Evolutionary conservation across 2,888 invertebrate genomes (phyloP), one percentile per base, ranked within the genome.

Genomic region (Nysson spinosus): DNA sequence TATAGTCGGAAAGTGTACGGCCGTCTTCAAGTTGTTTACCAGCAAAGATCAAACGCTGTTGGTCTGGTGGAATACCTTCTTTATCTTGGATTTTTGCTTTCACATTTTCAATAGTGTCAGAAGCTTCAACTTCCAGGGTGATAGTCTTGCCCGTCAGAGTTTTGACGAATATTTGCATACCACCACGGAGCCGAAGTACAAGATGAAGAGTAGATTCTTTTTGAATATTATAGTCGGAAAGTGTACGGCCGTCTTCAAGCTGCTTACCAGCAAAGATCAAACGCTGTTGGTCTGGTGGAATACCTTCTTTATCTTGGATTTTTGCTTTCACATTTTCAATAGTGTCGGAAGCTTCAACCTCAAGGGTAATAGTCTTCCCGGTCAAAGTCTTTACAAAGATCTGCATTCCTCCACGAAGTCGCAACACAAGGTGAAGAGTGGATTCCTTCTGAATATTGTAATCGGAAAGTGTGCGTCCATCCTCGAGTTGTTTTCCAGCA

Each of bases 261-360:
- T 81, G 81, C 0, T 81, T 81, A 0, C 81, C 81, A 2, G 81
- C 81, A 3, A 81, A 81, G 20, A 81, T 81, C 54, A 81, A 61
- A 0, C 81, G 42, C 9, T 81, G 81, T n/a, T 81, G 81, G 5
- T 81, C 81, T 24, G 81, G 81, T 0, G 81, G 81, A 2, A 81
- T 80, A 0, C 81, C 81, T 3, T 81, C 81, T 0, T 81, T 81
- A 0, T 81, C 81, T 0, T 81, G 81, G 14, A 81, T 81, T 5
- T 81, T 81, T 0, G 81, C 81, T 3, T 81, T 81, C 0, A 81
- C 81, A 19, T 81, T 81, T 3, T 81, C 80, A 4, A 80, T 80
- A 0, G 80, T 81, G 7, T 80, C 81, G 0, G 78, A 80, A 0
- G 80, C 80, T 1, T 81, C 81, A 0, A 81, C 81, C 9, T 82